Conservation (phyloP, 2,888 invertebrate species). For the Imbricaverruca yamaguchii region DNA sequence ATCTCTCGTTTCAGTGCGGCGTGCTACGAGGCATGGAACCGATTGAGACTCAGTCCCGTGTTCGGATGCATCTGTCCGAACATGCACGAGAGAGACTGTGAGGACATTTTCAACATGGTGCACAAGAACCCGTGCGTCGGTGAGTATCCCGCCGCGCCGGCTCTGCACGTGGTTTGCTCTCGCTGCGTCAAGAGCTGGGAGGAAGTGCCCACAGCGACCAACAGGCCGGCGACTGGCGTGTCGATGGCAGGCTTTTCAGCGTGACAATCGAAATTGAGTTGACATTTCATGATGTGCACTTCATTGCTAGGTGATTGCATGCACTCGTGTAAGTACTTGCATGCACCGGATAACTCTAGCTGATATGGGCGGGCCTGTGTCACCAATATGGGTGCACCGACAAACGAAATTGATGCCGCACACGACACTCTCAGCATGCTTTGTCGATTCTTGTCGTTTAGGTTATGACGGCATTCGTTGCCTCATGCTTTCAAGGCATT, state of each 20-base stretch:
- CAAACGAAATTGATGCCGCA: not conserved
- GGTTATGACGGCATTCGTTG: too few relatives aligned
- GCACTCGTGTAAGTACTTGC: too few relatives aligned
- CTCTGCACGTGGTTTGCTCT: not conserved
- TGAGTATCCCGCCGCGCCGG: conserved; percentile 50
- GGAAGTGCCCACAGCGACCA: too few relatives aligned
- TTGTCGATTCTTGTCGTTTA: not conserved
- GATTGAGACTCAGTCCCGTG: conserved; percentile 75
- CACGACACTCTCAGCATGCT: not conserved
- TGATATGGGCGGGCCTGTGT: too few relatives aligned
- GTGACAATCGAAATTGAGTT: too few relatives aligned
- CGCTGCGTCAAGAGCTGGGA: not conserved
- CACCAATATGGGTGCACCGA: too few relatives aligned
- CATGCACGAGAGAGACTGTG: conserved; percentile 63
- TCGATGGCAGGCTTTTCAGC: too few relatives aligned
- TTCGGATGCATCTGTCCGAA: conserved; percentile 90
- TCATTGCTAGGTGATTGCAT: too few relatives aligned
- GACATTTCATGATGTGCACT: too few relatives aligned
- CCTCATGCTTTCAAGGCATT: too few relatives aligned
- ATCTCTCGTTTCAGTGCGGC: conserved; percentile 42
- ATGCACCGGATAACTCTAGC: too few relatives aligned
- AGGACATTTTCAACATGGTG: conserved; percentile 77
- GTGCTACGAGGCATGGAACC: conserved; percentile 81
- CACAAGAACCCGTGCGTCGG: conserved; percentile 92
- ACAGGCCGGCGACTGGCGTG: too few relatives aligned